Percentiles rank a stretch among this genome's conserved stretches.
These are phyloP conservation scores for Stenotaenia linearis DNA, from an alignment of 2,888 invertebrate species.

Conservation along the genomic window DNA sequence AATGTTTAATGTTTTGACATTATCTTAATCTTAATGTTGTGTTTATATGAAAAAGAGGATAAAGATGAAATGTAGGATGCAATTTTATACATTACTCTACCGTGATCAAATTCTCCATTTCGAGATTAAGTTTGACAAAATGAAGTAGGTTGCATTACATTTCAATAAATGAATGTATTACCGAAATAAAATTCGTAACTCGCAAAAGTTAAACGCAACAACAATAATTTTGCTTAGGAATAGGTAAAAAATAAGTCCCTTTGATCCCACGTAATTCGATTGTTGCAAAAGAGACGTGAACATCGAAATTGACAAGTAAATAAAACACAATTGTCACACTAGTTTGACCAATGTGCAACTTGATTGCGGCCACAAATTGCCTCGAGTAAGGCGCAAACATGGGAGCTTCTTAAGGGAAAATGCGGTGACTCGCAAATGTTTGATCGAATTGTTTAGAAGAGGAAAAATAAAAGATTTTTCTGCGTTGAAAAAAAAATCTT, in stretches of 20 bases:
- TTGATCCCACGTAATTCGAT: not conserved
- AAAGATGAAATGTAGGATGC: not conserved
- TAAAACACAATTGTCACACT: conserved; percentile 1
- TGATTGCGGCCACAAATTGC: not conserved
- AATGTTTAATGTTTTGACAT: conserved; percentile 19
- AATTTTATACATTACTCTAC: not conserved
- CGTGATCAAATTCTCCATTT: not conserved
- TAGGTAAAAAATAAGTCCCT: not conserved
- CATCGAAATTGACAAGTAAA: not conserved
- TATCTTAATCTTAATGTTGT: not conserved
- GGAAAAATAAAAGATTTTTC: not conserved
- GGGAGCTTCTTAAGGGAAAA: not conserved
- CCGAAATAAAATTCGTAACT: not conserved
- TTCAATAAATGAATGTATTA: not conserved
- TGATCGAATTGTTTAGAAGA: not conserved
- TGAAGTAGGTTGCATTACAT: not conserved
- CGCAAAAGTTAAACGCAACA: not conserved
- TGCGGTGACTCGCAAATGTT: not conserved
- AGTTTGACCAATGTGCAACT: not conserved
- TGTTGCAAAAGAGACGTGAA: not conserved
- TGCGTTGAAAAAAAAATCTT: not conserved
- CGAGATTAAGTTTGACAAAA: not conserved
- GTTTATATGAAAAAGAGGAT: not conserved
- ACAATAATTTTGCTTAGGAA: not conserved
- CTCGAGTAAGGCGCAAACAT: not conserved